Evolutionary conservation across 2,888 invertebrate species (phyloP).

Genomic region (Deilephila porcellus): DNA sequence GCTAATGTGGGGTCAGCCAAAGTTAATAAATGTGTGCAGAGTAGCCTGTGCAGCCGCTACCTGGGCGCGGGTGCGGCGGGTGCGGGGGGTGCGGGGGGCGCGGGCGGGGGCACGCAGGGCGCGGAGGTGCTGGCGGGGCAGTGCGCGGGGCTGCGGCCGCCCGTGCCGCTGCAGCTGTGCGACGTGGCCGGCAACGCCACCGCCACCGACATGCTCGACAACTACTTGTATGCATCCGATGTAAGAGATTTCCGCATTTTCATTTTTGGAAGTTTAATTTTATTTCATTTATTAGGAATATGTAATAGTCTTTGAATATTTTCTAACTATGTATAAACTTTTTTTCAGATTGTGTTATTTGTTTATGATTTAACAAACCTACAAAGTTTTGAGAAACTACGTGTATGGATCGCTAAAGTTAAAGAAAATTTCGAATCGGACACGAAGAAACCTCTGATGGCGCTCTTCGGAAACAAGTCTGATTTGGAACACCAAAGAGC

Average conservation of each 20-base stretch:
- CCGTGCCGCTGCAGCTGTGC: constrained; percentile 90
- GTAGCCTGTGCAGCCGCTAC: constrained; percentile 74
- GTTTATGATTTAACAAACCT: constrained; percentile 94
- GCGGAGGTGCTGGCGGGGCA: constrained; percentile 79
- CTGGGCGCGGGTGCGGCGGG: constrained; percentile 58
- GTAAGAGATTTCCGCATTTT: constrained; percentile 71
- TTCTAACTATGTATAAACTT: too few relatives aligned
- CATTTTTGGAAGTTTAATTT: neutral
- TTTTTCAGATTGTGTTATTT: constrained; percentile 88
- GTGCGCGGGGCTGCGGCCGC: constrained; percentile 69
- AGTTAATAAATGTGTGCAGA: constrained; percentile 52
- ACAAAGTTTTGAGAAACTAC: constrained; percentile 90
- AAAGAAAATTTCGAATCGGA: constrained; percentile 72
- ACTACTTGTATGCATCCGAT: constrained; percentile 89
- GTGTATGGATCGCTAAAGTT: constrained; percentile 88
- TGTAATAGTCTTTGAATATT: constrained; percentile 36
- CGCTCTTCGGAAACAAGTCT: constrained; percentile 89
- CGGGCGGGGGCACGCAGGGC: constrained; percentile 67
- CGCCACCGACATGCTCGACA: constrained; percentile 90
- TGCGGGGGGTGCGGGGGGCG: constrained; percentile 41
- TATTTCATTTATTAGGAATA: neutral
- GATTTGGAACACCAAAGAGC: constrained; percentile 90
- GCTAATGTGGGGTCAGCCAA: too few relatives aligned
- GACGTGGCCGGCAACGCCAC: constrained; percentile 93
- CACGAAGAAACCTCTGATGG: constrained; percentile 82